Evolutionary conservation across 2,888 invertebrate species (phyloP).

Genomic region (Selenia dentaria): DNA sequence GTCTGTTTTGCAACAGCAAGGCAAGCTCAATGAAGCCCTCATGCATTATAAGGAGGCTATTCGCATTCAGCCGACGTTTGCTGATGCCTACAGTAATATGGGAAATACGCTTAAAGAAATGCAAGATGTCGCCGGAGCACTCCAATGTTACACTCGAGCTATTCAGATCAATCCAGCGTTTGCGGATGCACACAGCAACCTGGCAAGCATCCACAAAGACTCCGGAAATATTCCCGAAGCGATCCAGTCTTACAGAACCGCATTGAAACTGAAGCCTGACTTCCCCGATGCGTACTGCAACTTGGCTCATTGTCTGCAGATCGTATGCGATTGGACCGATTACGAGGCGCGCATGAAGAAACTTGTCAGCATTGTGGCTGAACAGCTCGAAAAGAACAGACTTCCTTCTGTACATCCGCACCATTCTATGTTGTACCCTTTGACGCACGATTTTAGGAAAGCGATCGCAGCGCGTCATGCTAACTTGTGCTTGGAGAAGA

Average conservation of each 20-base stretch:
- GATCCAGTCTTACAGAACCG: constrained; percentile 98
- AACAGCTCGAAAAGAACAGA: constrained; percentile 98
- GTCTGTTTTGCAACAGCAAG: constrained; percentile 99
- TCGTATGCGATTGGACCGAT: constrained; percentile 99
- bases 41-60: constrained; percentile 99
- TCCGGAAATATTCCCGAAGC: constrained; percentile 99
- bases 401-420: constrained; percentile 99
- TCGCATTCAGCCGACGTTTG: constrained; percentile 99
- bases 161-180: constrained; percentile 99
- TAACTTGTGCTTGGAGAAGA: constrained; percentile 98
- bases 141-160: constrained; percentile 99
- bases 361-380: constrained; percentile 97
- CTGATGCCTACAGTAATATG: constrained; percentile 99
- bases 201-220: constrained; percentile 99
- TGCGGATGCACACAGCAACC: constrained; percentile 99
- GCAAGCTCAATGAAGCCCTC: constrained; percentile 97
- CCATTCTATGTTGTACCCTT: constrained; percentile 99
- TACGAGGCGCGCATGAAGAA: constrained; percentile 99
- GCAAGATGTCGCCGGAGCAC: constrained; percentile 98
- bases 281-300: constrained; percentile 99
- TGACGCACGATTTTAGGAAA: constrained; percentile 97
- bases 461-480: constrained; percentile 99
- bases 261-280: constrained; percentile 98
- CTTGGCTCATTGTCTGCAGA: constrained; percentile 98
- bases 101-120: constrained; percentile 99